A percentile compares a stretch with the other conserved stretches of the same genome.
These are phyloP conservation scores for Amphiprion ocellaris DNA, from an alignment of 2,113 vertebrate genomes.

Conservation along the genomic window DNA sequence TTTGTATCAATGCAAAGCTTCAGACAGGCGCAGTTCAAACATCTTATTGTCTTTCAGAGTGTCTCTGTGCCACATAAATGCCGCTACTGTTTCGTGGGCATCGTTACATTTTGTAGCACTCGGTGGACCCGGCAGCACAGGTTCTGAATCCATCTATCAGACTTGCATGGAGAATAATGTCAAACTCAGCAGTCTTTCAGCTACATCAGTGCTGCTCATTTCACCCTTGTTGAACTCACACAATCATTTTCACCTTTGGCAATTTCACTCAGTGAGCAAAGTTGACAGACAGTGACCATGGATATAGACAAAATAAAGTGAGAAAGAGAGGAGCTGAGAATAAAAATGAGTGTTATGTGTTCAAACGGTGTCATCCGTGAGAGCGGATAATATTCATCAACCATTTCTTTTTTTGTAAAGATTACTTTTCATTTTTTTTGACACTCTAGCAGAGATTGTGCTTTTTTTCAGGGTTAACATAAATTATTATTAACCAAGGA, in stretches of 20 bases:
- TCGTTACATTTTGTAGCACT: slow-evolving; percentile 35
- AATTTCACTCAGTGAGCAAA: slow-evolving; percentile 44
- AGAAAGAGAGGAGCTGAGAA: slow-evolving; percentile 3
- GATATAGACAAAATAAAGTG: slow-evolving; percentile 46
- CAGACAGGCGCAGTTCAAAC: slow-evolving; percentile 6
- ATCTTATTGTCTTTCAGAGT: slow-evolving; percentile 19
- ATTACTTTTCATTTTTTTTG: not conserved
- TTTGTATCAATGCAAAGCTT: not conserved
- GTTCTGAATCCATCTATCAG: slow-evolving; percentile 38
- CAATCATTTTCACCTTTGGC: slow-evolving; percentile 64
- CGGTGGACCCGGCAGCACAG: slow-evolving; percentile 17
- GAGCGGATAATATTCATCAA: not conserved
- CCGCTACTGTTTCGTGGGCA: slow-evolving; percentile 20
- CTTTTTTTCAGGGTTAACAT: too few relatives aligned
- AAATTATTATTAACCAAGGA: too few relatives aligned
- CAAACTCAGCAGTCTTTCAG: slow-evolving; percentile 51
- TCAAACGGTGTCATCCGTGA: not conserved
- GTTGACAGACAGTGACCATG: slow-evolving; percentile 51
- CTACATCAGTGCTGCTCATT: slow-evolving; percentile 56
- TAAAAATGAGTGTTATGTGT: not conserved
- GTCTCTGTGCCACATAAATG: slow-evolving; percentile 16
- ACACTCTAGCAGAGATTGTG: not conserved
- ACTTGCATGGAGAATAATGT: slow-evolving; percentile 30
- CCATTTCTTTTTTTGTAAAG: not conserved
- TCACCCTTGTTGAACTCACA: slow-evolving; percentile 59